Percentiles rank a stretch among this genome's conserved stretches.
phyloP scores from a whole-genome alignment of 2,113 vertebrate species.

The Oreochromis aureus region DNA sequence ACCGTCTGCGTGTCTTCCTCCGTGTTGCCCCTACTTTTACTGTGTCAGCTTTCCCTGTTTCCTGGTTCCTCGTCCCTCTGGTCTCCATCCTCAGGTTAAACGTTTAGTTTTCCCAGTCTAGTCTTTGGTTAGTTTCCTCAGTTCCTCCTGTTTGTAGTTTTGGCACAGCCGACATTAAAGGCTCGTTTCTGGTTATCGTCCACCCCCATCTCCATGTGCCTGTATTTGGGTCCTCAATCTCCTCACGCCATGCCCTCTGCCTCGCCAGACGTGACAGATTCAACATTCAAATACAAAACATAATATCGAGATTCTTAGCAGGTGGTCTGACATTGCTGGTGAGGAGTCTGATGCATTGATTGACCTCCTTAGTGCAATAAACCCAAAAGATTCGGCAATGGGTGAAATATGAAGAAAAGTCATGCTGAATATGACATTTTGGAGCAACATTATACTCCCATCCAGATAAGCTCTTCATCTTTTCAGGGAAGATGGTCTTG shows the following conservation, averaged over 20 bases:
- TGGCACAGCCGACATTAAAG: neutral
- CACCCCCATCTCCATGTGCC: neutral
- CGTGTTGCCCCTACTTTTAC: fast-evolving
- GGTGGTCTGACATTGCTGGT: neutral
- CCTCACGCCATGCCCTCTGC: neutral
- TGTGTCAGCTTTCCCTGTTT: neutral
- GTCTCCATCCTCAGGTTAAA: neutral
- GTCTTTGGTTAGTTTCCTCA: neutral
- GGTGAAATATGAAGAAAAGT: neutral
- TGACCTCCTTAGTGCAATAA: neutral
- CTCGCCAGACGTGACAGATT: neutral
- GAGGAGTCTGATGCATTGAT: neutral
- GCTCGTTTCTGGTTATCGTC: neutral
- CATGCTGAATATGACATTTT: neutral
- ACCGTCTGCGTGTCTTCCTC: neutral
- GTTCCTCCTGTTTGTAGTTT: neutral
- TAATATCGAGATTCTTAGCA: neutral
- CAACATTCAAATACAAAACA: neutral
- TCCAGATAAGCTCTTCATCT: neutral
- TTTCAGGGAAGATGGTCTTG: neutral
- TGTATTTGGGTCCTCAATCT: neutral
- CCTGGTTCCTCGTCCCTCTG: neutral
- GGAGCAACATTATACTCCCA: neutral
- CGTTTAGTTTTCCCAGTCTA: neutral
- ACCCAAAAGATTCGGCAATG: neutral